These are phyloP conservation scores for Nephrotoma flavescens DNA, from an alignment of 2,888 invertebrate genomes.

Conservation along the genomic window DNA sequence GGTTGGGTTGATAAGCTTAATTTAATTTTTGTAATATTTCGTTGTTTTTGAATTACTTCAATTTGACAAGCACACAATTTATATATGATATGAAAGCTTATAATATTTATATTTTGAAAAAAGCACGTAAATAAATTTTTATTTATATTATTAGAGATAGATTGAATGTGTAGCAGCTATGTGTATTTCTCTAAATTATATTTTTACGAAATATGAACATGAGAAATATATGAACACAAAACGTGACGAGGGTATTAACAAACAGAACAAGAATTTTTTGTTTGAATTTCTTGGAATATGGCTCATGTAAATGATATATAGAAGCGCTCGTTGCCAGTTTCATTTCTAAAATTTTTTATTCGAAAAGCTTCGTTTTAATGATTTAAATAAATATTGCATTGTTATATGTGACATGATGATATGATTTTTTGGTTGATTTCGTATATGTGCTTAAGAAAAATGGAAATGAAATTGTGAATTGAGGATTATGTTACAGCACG, in stretches of 20 bases:
- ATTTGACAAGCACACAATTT: background rate
- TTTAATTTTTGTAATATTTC: background rate
- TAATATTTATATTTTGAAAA: background rate
- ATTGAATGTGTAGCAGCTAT: background rate
- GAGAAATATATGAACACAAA: background rate
- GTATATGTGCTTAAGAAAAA: background rate
- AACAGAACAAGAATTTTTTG: background rate
- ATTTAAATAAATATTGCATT: background rate
- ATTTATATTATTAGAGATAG: background rate
- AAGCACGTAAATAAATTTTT: background rate
- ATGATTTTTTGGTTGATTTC: background rate
- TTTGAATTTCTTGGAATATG: background rate
- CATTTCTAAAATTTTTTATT: background rate
- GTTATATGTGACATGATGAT: background rate
- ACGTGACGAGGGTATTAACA: background rate
- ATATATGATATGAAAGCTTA: background rate
- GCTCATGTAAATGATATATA: background rate
- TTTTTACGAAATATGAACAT: background rate
- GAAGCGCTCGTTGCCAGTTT: background rate
- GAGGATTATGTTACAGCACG: too few species aligned
- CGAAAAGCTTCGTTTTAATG: background rate
- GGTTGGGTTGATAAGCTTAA: background rate
- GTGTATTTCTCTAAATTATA: background rate
- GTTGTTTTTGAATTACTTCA: background rate
- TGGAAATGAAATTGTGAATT: background rate